Conservation (phyloP, 2,113 vertebrate species). For the Bujurquina vittata region DNA sequence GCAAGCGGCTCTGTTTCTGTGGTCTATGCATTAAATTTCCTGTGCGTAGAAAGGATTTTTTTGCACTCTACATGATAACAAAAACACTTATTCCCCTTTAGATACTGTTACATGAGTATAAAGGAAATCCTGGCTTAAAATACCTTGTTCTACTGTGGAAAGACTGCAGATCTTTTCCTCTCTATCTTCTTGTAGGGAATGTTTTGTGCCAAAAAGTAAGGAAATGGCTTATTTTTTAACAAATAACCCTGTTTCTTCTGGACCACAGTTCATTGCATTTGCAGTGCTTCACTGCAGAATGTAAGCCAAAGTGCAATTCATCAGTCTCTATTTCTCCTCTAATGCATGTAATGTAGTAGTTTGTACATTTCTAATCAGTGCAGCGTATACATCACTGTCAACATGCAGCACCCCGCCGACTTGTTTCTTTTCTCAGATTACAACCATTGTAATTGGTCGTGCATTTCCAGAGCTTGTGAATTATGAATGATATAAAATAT, state of each 20-base stretch:
- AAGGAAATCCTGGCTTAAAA: slow-evolving; percentile 41
- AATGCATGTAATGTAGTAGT: slow-evolving; percentile 64
- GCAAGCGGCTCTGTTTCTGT: background rate
- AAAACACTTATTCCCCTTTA: slow-evolving; percentile 16
- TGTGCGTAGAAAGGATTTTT: slow-evolving; percentile 9
- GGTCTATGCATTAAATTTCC: background rate
- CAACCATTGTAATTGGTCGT: slow-evolving; percentile 57
- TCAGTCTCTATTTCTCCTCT: slow-evolving; percentile 62
- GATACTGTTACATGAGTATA: slow-evolving; percentile 34
- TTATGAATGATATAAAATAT: slow-evolving; percentile 75
- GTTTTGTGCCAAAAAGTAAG: slow-evolving; percentile 45
- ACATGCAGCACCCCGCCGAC: slow-evolving; percentile 24
- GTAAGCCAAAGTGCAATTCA: slow-evolving; percentile 58
- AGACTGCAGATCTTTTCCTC: slow-evolving; percentile 30
- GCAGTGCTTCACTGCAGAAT: slow-evolving; percentile 43
- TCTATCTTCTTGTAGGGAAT: slow-evolving; percentile 8
- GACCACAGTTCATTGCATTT: slow-evolving; percentile 56
- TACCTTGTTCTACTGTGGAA: slow-evolving; percentile 34
- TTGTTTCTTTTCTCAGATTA: slow-evolving; percentile 64
- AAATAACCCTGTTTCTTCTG: slow-evolving; percentile 19
- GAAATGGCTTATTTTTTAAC: slow-evolving; percentile 20
- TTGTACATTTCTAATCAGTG: slow-evolving; percentile 73
- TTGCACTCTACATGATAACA: slow-evolving; percentile 16
- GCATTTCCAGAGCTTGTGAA: slow-evolving; percentile 65
- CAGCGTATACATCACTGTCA: slow-evolving; percentile 65